These are phyloP conservation scores for Corynorhinus townsendii DNA, from an alignment of 2,113 vertebrate species.

Conservation along the genomic window DNA sequence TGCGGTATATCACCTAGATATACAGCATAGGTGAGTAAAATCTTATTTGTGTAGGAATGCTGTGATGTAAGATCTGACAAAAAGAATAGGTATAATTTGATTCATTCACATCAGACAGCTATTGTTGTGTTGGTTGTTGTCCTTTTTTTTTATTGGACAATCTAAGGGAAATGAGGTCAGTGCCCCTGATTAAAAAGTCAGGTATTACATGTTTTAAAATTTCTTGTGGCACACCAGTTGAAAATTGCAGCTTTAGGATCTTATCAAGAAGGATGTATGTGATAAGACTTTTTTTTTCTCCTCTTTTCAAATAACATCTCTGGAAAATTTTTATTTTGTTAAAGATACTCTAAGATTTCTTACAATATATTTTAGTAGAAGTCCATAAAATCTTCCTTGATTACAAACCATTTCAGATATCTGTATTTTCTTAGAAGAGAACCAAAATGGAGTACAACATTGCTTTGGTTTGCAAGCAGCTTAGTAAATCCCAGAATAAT, in stretches of 20 bases:
- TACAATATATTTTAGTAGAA: background rate
- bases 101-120: background rate
- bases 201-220: background rate
- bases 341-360: background rate
- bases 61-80: background rate
- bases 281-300: rapidly evolving
- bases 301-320: background rate
- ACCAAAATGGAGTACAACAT: background rate
- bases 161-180: background rate
- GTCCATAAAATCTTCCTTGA: background rate
- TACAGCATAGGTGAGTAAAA: background rate
- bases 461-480: background rate
- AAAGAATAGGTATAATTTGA: background rate
- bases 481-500: background rate
- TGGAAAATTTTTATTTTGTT: background rate
- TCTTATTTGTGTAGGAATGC: background rate
- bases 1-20: background rate
- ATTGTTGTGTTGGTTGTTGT: background rate
- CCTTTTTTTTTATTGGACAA: background rate
- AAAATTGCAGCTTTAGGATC: background rate
- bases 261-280: background rate
- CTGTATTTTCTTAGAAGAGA: background rate
- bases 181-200: background rate
- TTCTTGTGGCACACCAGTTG: background rate
- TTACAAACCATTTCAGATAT: background rate